Percentiles rank a stretch among this genome's conserved stretches.
phyloP scores from a whole-genome alignment of 1,140 invertebrate genomes.

The Meloidogyne floridensis region DNA sequence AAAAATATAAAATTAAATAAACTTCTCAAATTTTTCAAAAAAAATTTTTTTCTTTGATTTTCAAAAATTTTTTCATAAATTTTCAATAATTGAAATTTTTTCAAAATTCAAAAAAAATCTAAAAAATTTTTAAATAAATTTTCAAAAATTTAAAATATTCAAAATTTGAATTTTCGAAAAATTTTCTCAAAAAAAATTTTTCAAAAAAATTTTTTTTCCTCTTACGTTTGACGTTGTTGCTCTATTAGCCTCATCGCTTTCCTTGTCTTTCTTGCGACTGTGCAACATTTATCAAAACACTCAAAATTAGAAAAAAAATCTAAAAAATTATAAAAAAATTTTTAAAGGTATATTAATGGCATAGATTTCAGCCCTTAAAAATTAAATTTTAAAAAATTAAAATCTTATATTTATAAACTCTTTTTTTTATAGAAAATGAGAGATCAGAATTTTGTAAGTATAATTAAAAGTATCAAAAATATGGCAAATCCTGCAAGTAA shows the following conservation, averaged over 20 bases:
- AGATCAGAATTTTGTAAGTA: slow-evolving; percentile 67
- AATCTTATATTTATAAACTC: background rate
- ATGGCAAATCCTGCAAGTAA: slow-evolving; percentile 67
- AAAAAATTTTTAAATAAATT: too few species aligned
- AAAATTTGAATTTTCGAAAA: too few species aligned
- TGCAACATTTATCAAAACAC: background rate
- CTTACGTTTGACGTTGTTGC: background rate
- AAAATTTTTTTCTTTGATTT: too few species aligned
- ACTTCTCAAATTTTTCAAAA: too few species aligned
- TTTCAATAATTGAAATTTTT: too few species aligned
- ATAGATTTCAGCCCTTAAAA: background rate
- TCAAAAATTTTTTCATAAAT: too few species aligned
- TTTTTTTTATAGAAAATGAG: background rate
- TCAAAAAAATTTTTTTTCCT: too few species aligned
- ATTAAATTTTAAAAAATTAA: slow-evolving; percentile 5
- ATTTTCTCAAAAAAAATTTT: too few species aligned
- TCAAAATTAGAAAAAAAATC: background rate
- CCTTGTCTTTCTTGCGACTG: slow-evolving; percentile 17
- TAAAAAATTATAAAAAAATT: background rate
- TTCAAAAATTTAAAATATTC: too few species aligned
- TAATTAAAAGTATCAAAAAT: slow-evolving; percentile 67
- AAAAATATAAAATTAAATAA: background rate
- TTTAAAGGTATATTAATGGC: background rate
- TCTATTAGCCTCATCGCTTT: background rate
- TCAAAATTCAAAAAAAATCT: too few species aligned